Conservation (phyloP, 2,113 vertebrate genomes). For the Pluvianellus socialis region DNA sequence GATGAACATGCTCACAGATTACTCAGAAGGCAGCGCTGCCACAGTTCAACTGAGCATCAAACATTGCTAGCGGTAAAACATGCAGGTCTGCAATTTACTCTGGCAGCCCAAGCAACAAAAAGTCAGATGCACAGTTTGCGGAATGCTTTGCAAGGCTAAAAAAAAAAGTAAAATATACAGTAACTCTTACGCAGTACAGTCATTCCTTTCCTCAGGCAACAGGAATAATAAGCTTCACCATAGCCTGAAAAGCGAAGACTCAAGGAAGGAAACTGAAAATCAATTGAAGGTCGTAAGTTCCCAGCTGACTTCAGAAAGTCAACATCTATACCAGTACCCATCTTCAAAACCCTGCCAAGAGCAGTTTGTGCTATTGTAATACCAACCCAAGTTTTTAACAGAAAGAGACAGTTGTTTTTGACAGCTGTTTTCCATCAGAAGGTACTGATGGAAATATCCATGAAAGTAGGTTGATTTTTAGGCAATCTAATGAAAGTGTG, state of each 20-base stretch:
- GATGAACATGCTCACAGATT: neutral
- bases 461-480: neutral
- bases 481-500: neutral
- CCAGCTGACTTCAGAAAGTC: neutral
- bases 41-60: neutral
- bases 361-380: neutral
- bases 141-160: neutral
- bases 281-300: neutral
- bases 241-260: neutral
- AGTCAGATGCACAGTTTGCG: neutral
- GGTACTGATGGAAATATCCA: neutral
- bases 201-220: neutral
- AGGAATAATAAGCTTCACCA: neutral
- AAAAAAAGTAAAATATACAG: neutral
- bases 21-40: neutral
- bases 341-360: neutral
- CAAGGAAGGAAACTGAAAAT: neutral
- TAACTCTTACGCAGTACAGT: neutral
- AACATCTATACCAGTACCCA: neutral
- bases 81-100: neutral
- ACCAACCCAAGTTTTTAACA: neutral
- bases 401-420: neutral
- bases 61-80: neutral
- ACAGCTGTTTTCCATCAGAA: neutral
- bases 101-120: neutral